Conservation (phyloP, 2,797 vertebrate genomes). For the Acanthis flammea region DNA sequence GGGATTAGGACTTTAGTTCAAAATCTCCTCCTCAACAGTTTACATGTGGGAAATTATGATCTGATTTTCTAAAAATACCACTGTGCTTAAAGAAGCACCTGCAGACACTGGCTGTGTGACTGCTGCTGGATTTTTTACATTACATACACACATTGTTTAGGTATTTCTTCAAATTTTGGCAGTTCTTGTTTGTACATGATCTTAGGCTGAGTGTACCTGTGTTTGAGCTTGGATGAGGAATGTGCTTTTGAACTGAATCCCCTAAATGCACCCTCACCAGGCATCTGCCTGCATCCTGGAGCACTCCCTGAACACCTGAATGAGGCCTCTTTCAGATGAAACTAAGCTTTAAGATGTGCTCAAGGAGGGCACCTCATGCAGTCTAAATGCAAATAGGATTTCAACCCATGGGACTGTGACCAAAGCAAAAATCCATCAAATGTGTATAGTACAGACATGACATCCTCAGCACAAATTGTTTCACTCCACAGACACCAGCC, state of each 20-base stretch:
- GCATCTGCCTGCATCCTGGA: not conserved
- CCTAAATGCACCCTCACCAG: not conserved
- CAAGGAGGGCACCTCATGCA: not conserved
- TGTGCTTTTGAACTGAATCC: not conserved
- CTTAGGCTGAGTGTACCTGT: not conserved
- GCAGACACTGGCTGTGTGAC: not conserved
- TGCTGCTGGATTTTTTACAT: not conserved
- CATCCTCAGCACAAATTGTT: not conserved
- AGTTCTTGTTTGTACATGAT: not conserved
- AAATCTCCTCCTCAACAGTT: not conserved
- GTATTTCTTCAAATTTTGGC: not conserved
- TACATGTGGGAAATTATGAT: not conserved
- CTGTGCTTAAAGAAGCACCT: not conserved
- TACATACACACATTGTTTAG: rapidly evolving
- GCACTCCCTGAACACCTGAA: not conserved
- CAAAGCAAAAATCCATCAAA: not conserved
- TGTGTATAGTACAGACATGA: not conserved
- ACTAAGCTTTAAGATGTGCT: not conserved
- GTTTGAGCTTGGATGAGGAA: not conserved
- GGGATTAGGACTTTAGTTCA: not conserved
- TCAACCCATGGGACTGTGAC: not conserved
- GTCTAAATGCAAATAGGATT: slow-evolving; percentile 16
- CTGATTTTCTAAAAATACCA: not conserved
- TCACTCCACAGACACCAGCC: not conserved
- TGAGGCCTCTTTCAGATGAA: not conserved